Evolutionary conservation across 2,888 invertebrate species (phyloP).

Genomic region (Zaprionus obscuricornis): DNA sequence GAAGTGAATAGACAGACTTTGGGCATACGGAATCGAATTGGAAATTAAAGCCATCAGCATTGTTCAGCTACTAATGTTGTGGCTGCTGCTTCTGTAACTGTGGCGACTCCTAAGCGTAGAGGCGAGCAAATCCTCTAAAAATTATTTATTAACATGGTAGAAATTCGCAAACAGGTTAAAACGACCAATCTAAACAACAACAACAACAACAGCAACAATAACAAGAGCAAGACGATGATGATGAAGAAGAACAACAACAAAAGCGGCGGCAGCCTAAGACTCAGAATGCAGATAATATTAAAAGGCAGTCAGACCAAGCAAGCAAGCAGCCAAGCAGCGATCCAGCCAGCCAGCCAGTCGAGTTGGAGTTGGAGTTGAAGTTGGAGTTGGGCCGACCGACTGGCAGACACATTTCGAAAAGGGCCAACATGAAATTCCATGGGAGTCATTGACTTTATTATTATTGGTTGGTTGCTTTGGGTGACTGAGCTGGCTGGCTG

Average conservation of each 20-base stretch:
- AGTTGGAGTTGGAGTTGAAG: slow-evolving; percentile 22
- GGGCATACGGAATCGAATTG: no score
- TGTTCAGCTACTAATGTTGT: slow-evolving; percentile 40
- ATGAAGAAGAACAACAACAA: slow-evolving; percentile 20
- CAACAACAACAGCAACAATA: slow-evolving; percentile 35
- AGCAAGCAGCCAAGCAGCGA: slow-evolving; percentile 28
- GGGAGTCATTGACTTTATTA: slow-evolving; percentile 80
- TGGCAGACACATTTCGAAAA: slow-evolving; percentile 75
- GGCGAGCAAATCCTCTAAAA: slow-evolving; percentile 80
- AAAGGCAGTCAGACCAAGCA: slow-evolving; percentile 60
- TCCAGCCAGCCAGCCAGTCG: slow-evolving; percentile 15
- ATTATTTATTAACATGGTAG: slow-evolving; percentile 82
- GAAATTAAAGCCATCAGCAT: no score
- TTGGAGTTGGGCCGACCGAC: slow-evolving; percentile 56
- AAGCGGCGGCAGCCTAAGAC: slow-evolving; percentile 67
- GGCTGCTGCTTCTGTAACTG: slow-evolving; percentile 32
- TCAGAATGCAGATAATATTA: slow-evolving; percentile 76
- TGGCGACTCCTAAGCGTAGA: slow-evolving; percentile 46
- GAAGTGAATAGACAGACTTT: no score
- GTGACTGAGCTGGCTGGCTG: slow-evolving; percentile 29
- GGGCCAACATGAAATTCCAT: slow-evolving; percentile 80
- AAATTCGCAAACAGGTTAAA: slow-evolving; percentile 82
- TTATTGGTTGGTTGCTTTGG: slow-evolving; percentile 62
- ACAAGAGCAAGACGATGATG: slow-evolving; percentile 15
- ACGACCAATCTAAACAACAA: slow-evolving; percentile 74